Percentiles rank a stretch among this genome's conserved stretches.
These are phyloP conservation scores for Saturnia japonica DNA, from an alignment of 2,888 invertebrate species.

Conservation along the genomic window DNA sequence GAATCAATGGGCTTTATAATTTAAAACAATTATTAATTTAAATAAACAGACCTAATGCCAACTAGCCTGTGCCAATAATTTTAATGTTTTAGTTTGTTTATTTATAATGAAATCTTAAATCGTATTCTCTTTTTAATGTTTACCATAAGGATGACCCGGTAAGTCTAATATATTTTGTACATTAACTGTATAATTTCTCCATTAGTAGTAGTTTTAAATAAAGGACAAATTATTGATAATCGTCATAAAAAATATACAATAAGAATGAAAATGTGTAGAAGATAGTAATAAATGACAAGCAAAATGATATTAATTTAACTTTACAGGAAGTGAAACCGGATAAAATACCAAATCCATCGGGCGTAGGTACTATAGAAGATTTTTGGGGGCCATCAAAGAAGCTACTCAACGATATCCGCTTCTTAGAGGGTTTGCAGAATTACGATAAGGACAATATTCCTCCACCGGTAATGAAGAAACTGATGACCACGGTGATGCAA, in stretches of 20 bases:
- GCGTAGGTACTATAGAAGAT: constrained; percentile 93
- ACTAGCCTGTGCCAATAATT: no score
- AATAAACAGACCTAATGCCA: not conserved
- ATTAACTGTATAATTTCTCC: not conserved
- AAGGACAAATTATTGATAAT: no score
- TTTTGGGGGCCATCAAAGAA: constrained; percentile 96
- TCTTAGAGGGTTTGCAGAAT: constrained; percentile 91
- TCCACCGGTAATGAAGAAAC: constrained; percentile 89
- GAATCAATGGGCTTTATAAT: not conserved
- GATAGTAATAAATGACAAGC: no score
- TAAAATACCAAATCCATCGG: constrained; percentile 90
- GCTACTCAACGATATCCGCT: constrained; percentile 94
- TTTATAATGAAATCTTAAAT: not conserved
- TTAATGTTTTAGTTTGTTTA: constrained; percentile 10
- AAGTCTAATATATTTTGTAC: constrained; percentile 38
- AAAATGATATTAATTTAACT: not conserved
- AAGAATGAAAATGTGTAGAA: no score
- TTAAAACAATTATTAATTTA: not conserved
- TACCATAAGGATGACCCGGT: constrained; percentile 61
- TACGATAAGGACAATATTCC: constrained; percentile 98
- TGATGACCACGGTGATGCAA: constrained; percentile 89
- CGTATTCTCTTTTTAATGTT: constrained; percentile 24
- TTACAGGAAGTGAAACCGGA: constrained; percentile 92
- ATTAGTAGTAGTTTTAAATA: no score
- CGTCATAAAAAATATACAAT: no score